Evolutionary conservation across 2,888 invertebrate species (phyloP).

Genomic region (Apomyelois bistriatella): DNA sequence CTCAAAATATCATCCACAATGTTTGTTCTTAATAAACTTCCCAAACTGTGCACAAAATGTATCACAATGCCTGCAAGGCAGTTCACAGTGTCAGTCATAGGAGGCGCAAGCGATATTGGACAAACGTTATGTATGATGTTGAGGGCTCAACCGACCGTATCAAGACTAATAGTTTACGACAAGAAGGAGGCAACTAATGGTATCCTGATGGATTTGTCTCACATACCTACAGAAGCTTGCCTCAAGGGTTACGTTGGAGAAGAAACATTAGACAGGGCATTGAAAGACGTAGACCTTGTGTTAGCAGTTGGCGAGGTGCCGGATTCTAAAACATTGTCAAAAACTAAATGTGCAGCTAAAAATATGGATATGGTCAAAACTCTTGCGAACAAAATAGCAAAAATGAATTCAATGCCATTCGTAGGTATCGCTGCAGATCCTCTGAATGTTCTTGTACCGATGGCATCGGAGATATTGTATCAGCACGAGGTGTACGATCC

Average conservation of each 20-base stretch:
- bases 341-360: constrained; percentile 78
- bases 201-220: constrained; percentile 32
- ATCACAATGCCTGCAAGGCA: constrained; percentile 29
- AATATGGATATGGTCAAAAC: constrained; percentile 62
- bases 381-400: constrained; percentile 44
- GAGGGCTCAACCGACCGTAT: constrained; percentile 78
- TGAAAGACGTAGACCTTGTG: constrained; percentile 82
- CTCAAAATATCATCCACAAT: constrained; percentile 21
- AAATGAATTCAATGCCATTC: constrained; percentile 37
- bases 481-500: constrained; percentile 77
- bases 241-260: constrained; percentile 50
- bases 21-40: constrained; percentile 24
- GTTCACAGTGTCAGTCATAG: constrained; percentile 40
- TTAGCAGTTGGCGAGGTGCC: constrained; percentile 83
- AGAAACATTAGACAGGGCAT: constrained; percentile 43
- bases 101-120: constrained; percentile 71
- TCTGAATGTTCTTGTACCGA: constrained; percentile 44
- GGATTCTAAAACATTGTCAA: constrained; percentile 79
- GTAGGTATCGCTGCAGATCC: constrained; percentile 5
- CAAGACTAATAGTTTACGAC: constrained; percentile 81
- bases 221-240: constrained; percentile 22
- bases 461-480: constrained; percentile 63
- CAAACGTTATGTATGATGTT: constrained; percentile 78
- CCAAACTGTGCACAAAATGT: constrained; percentile 2
- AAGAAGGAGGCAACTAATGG: constrained; percentile 51